These are phyloP conservation scores for Otus scops DNA, from an alignment of 2,797 vertebrate genomes.

Conservation along the genomic window DNA sequence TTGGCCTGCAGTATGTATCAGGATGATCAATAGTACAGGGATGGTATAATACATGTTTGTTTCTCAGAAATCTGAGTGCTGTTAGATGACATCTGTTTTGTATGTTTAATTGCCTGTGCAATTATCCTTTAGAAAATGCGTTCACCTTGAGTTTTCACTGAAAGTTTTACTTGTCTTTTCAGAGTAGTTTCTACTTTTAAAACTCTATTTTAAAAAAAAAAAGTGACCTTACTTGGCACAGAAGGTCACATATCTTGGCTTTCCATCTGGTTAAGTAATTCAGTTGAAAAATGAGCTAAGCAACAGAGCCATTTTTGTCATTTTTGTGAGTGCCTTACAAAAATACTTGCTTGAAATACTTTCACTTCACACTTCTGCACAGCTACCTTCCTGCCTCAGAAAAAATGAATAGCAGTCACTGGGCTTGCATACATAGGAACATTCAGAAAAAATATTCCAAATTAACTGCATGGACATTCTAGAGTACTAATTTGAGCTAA, in stretches of 20 bases:
- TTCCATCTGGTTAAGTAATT: constrained; percentile 48
- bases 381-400: constrained; percentile 8
- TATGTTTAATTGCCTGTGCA: neutral
- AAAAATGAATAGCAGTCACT: neutral
- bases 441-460: neutral
- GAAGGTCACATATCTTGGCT: constrained; percentile 8
- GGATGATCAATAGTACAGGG: neutral
- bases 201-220: neutral
- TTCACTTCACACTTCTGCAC: constrained; percentile 21
- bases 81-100: neutral
- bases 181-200: neutral
- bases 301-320: constrained; percentile 34
- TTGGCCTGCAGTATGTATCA: neutral
- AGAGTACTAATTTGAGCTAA: neutral
- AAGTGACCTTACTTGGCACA: constrained; percentile 9
- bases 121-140: neutral
- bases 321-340: constrained; percentile 16
- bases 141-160: neutral
- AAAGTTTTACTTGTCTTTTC: neutral
- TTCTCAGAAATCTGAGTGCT: neutral
- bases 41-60: neutral
- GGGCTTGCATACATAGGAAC: neutral
- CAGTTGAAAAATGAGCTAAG: constrained; percentile 21
- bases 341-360: constrained; percentile 27
- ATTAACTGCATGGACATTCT: neutral